Conservation (phyloP, 2,888 invertebrate species). For the Sinotaia quadrata region DNA sequence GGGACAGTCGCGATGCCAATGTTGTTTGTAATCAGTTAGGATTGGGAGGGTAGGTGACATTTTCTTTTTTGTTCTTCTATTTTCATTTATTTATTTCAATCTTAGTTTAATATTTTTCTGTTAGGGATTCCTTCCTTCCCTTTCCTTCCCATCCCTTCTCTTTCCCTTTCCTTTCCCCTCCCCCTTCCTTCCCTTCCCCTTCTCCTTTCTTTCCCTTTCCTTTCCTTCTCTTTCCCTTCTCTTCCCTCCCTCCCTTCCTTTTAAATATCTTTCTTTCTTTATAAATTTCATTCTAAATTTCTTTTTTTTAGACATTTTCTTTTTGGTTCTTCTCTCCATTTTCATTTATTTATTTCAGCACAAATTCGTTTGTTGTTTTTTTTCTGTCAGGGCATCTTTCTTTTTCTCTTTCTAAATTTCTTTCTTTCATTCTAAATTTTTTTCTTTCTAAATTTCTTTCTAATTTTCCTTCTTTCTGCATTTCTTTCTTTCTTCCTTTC, state of each 20-base stretch:
- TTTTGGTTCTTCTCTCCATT: conserved; percentile 7
- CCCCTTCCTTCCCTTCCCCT: not conserved
- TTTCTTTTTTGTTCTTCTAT: not conserved
- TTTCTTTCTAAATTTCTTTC: conserved; percentile 2
- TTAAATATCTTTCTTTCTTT: not conserved
- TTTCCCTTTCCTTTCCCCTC: not conserved
- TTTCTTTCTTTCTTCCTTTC: not conserved
- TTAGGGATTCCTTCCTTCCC: no score
- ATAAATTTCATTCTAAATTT: conserved; percentile 4
- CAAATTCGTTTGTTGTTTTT: not conserved
- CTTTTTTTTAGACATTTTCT: not conserved
- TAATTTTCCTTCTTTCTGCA: no score
- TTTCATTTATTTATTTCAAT: not conserved
- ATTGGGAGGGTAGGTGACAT: not conserved
- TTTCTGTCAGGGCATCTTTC: conserved; percentile 12
- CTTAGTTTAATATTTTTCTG: no score
- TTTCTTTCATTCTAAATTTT: not conserved
- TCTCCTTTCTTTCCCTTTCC: not conserved
- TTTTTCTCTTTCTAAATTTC: conserved; percentile 5
- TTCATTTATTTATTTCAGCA: not conserved
- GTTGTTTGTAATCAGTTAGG: not conserved
- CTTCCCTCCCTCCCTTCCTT: not conserved
- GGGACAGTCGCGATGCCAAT: not conserved
- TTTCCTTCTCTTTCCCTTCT: conserved; percentile 3
- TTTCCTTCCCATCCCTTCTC: not conserved